Evolutionary conservation across 2,888 invertebrate genomes (phyloP).

Genomic region (Ophraella communa): DNA sequence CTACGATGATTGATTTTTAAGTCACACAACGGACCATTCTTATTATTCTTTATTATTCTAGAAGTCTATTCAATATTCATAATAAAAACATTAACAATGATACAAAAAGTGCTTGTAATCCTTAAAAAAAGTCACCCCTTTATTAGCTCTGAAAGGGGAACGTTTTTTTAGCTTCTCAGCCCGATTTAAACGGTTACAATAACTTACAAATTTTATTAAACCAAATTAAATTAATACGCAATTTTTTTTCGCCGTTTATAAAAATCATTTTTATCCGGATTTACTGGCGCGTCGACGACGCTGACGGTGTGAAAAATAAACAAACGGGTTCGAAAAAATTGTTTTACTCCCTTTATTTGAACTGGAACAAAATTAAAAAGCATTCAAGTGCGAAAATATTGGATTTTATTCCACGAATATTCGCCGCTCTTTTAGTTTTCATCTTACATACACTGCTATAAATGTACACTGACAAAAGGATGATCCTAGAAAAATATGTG

Average conservation of each 20-base stretch:
- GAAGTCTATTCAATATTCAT: slow-evolving; percentile 33
- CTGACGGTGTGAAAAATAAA: slow-evolving; percentile 38
- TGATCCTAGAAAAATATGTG: too few species aligned
- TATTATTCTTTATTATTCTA: slow-evolving; percentile 37
- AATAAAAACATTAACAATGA: slow-evolving; percentile 33
- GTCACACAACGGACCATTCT: slow-evolving; percentile 27
- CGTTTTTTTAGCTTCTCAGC: slow-evolving; percentile 30
- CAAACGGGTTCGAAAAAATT: slow-evolving; percentile 35
- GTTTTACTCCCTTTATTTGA: slow-evolving; percentile 49
- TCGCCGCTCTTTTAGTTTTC: slow-evolving; percentile 27
- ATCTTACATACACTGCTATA: slow-evolving; percentile 22
- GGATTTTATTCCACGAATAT: slow-evolving; percentile 43
- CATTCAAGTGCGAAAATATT: slow-evolving; percentile 51
- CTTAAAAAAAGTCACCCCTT: slow-evolving; percentile 36
- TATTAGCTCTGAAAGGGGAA: slow-evolving; percentile 32
- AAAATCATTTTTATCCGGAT: slow-evolving; percentile 37
- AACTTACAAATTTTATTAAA: slow-evolving; percentile 36
- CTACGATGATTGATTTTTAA: slow-evolving; percentile 10
- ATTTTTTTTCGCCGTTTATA: slow-evolving; percentile 30
- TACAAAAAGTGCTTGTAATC: slow-evolving; percentile 39
- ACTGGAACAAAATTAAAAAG: slow-evolving; percentile 51
- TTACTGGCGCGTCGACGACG: slow-evolving; percentile 29
- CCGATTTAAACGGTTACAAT: slow-evolving; percentile 32
- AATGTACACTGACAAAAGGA: background rate
- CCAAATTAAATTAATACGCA: slow-evolving; percentile 37